Evolutionary conservation across 2,797 vertebrate genomes (phyloP).

Genomic region (Pagetopsis macropterus): DNA sequence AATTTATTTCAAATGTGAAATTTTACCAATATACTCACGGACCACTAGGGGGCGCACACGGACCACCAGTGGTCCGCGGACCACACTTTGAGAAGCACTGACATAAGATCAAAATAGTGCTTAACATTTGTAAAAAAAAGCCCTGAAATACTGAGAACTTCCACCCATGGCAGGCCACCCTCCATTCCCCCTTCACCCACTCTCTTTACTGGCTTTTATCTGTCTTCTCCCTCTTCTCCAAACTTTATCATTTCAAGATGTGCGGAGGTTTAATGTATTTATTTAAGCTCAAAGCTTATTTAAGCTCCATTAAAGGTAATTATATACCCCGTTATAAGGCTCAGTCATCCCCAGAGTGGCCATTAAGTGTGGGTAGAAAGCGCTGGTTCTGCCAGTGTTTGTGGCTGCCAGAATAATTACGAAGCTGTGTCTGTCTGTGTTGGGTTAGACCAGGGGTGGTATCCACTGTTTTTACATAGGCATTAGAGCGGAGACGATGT

Average conservation of each 20-base stretch:
- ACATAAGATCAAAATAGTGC: neutral
- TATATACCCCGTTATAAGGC: slow-evolving; percentile 76
- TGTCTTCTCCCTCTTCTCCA: slow-evolving; percentile 29
- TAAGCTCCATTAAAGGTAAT: slow-evolving; percentile 82
- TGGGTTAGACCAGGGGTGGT: slow-evolving; percentile 39
- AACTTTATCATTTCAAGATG: slow-evolving; percentile 81
- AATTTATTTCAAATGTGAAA: no score
- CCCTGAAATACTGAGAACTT: neutral
- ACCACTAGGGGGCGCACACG: no score
- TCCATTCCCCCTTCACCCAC: slow-evolving; percentile 6
- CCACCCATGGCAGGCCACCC: slow-evolving; percentile 11
- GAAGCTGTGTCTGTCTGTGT: slow-evolving; percentile 60
- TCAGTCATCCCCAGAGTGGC: slow-evolving; percentile 64
- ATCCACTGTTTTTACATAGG: slow-evolving; percentile 48
- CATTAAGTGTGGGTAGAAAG: slow-evolving; percentile 72
- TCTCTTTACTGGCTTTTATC: slow-evolving; percentile 31
- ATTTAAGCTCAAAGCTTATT: slow-evolving; percentile 81
- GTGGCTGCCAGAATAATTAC: slow-evolving; percentile 58
- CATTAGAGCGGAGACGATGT: slow-evolving; percentile 43
- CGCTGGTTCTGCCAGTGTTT: slow-evolving; percentile 59
- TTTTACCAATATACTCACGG: no score
- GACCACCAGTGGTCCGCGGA: no score
- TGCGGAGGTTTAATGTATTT: slow-evolving; percentile 78
- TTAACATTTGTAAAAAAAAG: neutral
- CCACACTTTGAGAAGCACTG: no score